These are phyloP conservation scores for Strongylocentrotus purpuratus DNA, from an alignment of 35 echinoderm and acorn worm genomes.

Conservation along the genomic window DNA sequence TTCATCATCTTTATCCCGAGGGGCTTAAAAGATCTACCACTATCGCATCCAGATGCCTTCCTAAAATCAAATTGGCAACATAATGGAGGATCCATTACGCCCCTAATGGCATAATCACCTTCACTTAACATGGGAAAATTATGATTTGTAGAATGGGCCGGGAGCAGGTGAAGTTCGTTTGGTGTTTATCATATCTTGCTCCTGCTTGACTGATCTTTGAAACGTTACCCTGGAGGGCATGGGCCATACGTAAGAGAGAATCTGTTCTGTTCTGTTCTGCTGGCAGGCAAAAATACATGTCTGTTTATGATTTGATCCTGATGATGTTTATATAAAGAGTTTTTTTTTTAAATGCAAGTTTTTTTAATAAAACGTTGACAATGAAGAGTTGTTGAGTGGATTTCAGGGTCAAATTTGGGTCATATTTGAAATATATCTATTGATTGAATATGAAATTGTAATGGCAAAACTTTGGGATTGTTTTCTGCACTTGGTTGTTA, in stretches of 20 bases:
- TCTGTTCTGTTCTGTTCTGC: background rate
- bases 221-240: background rate
- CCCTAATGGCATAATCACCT: constrained; percentile 11
- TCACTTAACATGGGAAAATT: constrained; percentile 36
- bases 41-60: constrained; percentile 39
- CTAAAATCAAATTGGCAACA: constrained; percentile 13
- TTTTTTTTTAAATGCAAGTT: background rate
- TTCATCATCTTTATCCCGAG: background rate
- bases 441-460: background rate
- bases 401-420: background rate
- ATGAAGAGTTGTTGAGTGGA: background rate
- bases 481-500: too few relatives aligned
- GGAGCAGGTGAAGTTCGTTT: background rate
- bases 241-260: background rate
- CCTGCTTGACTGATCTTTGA: background rate
- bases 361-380: background rate
- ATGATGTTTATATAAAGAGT: background rate
- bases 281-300: background rate
- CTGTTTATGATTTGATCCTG: background rate
- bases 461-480: background rate
- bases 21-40: background rate
- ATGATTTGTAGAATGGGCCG: background rate
- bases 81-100: background rate
- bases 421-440: background rate
- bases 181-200: background rate